phyloP scores from a whole-genome alignment of 2,888 invertebrate genomes.

The Stomorhina lunata region DNA sequence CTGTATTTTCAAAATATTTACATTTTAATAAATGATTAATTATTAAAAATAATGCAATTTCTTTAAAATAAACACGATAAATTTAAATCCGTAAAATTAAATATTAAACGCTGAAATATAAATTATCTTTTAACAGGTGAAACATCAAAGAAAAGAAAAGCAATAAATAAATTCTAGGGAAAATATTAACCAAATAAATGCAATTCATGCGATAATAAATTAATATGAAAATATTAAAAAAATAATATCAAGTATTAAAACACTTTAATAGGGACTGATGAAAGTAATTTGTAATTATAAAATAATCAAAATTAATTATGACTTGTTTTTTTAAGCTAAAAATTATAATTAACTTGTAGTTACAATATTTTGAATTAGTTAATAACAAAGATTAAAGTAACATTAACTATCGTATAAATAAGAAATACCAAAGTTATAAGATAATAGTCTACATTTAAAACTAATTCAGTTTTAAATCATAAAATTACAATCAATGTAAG shows the following conservation, averaged over 20 bases:
- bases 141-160: conserved; percentile 19
- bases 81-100: not conserved
- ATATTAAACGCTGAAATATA: conserved; percentile 18
- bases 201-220: conserved; percentile 25
- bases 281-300: conserved; percentile 50
- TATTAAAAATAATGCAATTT: conserved; percentile 19
- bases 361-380: not conserved
- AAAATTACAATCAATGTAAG: not conserved
- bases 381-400: conserved; percentile 8
- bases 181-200: conserved; percentile 4
- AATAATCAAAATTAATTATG: conserved; percentile 56
- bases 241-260: conserved; percentile 11
- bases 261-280: conserved; percentile 36
- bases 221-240: not conserved
- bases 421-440: conserved; percentile 33
- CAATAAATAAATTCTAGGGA: conserved; percentile 27
- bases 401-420: not conserved
- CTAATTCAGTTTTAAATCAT: conserved; percentile 14
- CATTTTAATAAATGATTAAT: conserved; percentile 37
- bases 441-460: conserved; percentile 31
- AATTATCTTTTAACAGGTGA: conserved; percentile 9
- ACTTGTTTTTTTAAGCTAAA: conserved; percentile 10
- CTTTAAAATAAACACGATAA: not conserved
- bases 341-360: conserved; percentile 35
- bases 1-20: conserved; percentile 24